Conservation (phyloP, 2,888 invertebrate genomes). For the Sarcophaga subvicina region DNA sequence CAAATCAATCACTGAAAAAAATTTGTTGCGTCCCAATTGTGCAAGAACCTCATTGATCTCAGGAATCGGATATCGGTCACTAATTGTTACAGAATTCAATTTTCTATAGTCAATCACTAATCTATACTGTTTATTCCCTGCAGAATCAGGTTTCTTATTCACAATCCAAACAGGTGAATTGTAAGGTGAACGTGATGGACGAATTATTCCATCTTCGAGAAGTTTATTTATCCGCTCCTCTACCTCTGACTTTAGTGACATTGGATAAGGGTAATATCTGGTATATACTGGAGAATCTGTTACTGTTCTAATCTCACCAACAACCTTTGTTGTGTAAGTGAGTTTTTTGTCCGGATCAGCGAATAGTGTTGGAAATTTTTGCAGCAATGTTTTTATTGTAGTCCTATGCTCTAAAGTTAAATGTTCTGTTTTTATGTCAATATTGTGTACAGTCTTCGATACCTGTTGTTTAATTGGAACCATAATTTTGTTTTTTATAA, state of each 20-base stretch:
- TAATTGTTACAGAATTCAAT: conserved; percentile 4
- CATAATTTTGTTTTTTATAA: not conserved
- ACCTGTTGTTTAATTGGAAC: conserved; percentile 28
- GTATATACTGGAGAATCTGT: conserved; percentile 37
- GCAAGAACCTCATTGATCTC: conserved; percentile 33
- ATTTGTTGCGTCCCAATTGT: not conserved
- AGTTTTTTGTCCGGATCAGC: conserved; percentile 40
- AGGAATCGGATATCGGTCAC: conserved; percentile 38
- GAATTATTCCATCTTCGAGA: conserved; percentile 24
- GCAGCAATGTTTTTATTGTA: not conserved
- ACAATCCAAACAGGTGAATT: too few relatives aligned
- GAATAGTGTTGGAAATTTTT: conserved; percentile 35
- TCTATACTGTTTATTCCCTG: too few relatives aligned
- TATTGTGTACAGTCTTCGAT: conserved; percentile 29
- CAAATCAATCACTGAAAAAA: too few relatives aligned
- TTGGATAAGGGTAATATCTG: conserved; percentile 25
- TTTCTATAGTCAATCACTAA: too few relatives aligned
- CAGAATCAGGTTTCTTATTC: too few relatives aligned
- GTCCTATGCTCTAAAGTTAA: conserved; percentile 10
- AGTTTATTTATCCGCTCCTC: conserved; percentile 38
- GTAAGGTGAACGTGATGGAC: not conserved
- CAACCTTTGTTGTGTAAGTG: not conserved
- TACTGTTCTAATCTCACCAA: conserved; percentile 42
- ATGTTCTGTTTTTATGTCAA: conserved; percentile 20
- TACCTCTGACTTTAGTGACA: conserved; percentile 34